A percentile compares a stretch with the other conserved stretches of the same genome.
Evolutionary conservation across 2,113 vertebrate genomes (phyloP).

Genomic region (Acrocephalus kingi): DNA sequence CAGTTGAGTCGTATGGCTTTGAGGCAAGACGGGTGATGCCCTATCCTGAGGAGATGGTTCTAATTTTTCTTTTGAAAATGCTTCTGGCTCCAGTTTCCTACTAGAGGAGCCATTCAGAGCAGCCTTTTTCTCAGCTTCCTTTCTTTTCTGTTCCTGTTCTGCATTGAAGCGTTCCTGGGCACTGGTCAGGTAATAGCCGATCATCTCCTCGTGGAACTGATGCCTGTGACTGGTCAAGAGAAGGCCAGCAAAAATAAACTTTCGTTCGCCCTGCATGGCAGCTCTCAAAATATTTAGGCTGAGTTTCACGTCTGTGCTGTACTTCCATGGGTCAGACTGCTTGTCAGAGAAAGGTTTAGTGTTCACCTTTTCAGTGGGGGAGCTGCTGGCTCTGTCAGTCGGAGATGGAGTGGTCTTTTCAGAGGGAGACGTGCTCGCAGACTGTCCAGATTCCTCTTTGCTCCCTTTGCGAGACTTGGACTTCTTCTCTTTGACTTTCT

Average conservation of each 20-base stretch:
- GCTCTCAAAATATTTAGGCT: conserved; percentile 97
- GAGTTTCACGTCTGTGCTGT: conserved; percentile 98
- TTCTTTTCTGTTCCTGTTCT: conserved; percentile 94
- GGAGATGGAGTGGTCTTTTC: conserved; percentile 95
- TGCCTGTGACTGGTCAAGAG: conserved; percentile 96
- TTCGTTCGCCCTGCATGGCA: conserved; percentile 98
- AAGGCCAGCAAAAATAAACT: conserved; percentile 97
- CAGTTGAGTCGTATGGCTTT: conserved; percentile 83
- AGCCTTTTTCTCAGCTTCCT: conserved; percentile 81
- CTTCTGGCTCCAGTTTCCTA: conserved; percentile 75
- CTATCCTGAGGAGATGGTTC: conserved; percentile 85
- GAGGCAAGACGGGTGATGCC: conserved; percentile 85
- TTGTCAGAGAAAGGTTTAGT: conserved; percentile 78
- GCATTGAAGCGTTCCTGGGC: conserved; percentile 97
- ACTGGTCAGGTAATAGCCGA: conserved; percentile 93
- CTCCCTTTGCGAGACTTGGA: conserved; percentile 82
- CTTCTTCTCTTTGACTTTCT: conserved; percentile 80
- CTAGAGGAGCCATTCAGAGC: conserved; percentile 52
- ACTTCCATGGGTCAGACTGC: conserved; percentile 91
- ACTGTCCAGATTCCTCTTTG: conserved; percentile 92
- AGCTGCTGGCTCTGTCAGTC: conserved; percentile 82
- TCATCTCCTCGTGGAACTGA: conserved; percentile 99
- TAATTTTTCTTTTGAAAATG: conserved; percentile 77
- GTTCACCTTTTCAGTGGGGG: conserved; percentile 72
- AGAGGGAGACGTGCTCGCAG: conserved; percentile 89